Evolutionary conservation across 2,888 invertebrate genomes (phyloP), one percentile per base, ranked within the genome.

Genomic region (Scelioninae gen. 1): DNA sequence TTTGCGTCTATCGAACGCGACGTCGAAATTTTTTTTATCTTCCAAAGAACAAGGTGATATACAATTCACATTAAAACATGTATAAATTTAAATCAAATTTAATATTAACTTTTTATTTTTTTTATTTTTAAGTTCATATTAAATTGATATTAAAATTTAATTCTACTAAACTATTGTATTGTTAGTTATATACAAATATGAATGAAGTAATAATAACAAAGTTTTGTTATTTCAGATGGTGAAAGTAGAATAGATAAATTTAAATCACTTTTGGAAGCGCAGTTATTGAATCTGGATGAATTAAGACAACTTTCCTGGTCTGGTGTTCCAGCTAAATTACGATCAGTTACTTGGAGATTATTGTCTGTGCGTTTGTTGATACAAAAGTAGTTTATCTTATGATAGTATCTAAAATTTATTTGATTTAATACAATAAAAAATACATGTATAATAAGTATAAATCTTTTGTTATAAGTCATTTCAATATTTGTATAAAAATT

Each of bases 301-400:
- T 93, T 99, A 49, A 96, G 97, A 88, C 96, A 97, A 89, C 93
- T 97, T 23, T 97, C 97, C 91, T 99, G 99, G 99, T 98, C 98
- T 69, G 99, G 99, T 16, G 96, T 99, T 87, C 99, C 99, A 56
- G 95, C 96, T 49, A 96, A 96, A 93, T 96, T 98, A 83, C 94
- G 96, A 88, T 92, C 92, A 0, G 93, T 94, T 60, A 94, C 95
- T 5, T 95, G 95, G 95, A 94, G 95, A 91, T 92, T 96, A 75
- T 92, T 95, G 76, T 95, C 95, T 83, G 95, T 95, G 91, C 93
- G 94, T 92, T 16, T 51, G 51, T 23, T 15, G 9, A 47, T 47
- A 15, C 15, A 7, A 47, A 16, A 16, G 5, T 47, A 16, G 5
- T 38, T 9, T 38, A 9, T 38, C 5, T 9, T 8, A 38, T 9